Conservation (phyloP, 2,888 invertebrate species). For the Deilephila porcellus region DNA sequence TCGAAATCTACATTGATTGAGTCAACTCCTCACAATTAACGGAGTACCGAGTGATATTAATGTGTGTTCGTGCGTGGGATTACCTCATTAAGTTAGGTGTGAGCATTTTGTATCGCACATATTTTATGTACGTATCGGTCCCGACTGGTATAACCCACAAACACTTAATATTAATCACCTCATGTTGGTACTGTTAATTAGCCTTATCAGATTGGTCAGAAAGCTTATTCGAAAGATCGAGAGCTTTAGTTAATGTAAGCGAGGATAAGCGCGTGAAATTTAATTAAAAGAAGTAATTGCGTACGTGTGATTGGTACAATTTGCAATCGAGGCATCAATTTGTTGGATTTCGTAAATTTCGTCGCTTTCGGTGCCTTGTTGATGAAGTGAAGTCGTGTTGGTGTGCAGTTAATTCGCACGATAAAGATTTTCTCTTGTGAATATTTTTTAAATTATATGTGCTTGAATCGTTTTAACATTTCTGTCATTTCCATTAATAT, state of each 20-base stretch:
- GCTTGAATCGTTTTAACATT: too few relatives aligned
- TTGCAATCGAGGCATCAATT: slow-evolving; percentile 11
- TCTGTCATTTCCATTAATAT: too few relatives aligned
- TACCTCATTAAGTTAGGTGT: slow-evolving; percentile 21
- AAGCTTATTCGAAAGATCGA: slow-evolving; percentile 37
- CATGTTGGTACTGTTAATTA: slow-evolving; percentile 54
- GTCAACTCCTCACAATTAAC: not conserved
- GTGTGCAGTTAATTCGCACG: not conserved
- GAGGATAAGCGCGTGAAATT: slow-evolving; percentile 19
- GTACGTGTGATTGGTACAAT: slow-evolving; percentile 11
- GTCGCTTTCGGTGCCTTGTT: not conserved
- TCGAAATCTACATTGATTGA: not conserved
- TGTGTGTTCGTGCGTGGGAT: not conserved
- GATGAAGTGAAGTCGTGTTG: not conserved
- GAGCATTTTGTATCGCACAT: slow-evolving; percentile 23
- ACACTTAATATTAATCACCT: slow-evolving; percentile 55
- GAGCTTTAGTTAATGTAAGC: slow-evolving; percentile 27
- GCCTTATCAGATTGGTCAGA: slow-evolving; percentile 50
- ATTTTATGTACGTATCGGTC: slow-evolving; percentile 34
- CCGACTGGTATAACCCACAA: slow-evolving; percentile 47
- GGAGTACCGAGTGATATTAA: not conserved
- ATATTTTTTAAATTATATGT: too few relatives aligned
- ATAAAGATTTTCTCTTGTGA: not conserved
- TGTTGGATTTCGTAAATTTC: slow-evolving; percentile 11
- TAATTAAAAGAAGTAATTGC: slow-evolving; percentile 19